Base-by-base conservation (phyloP, 2,888 invertebrate species). In the Zaprionus obscuricornis region DNA sequence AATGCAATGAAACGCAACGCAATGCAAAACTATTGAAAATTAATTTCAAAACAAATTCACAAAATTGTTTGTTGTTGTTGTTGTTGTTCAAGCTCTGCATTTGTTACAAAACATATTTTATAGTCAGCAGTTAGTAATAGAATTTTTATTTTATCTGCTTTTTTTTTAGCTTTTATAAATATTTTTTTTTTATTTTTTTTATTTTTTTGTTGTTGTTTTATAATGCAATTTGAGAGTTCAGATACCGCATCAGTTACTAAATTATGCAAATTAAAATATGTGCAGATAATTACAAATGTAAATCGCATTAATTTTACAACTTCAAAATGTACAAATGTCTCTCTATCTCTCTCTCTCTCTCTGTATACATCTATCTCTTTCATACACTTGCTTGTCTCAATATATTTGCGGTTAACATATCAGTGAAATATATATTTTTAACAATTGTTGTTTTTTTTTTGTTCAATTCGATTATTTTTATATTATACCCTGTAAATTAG, bases 241-340 rank as follows among this genome's bases (percentile, higher is more conserved):
- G 56, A 29, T 49, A 34, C 29, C 49, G 37, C 63, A 54, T 46
- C 63, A 72, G 66, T 81, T 56, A 76, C 77, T 78, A 84, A 78
- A 78, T 78, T 78, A 78, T 78, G 85, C 82, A 85, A 78, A 78
- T 78, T 78, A 77, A 84, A 84, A 77, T 82, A 84, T 79, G 84
- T 66, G 66, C 82, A 77, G 65, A 77, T 78, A 78, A 78, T 78
- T 78, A 78, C 85, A 81, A 55, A 85, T 74, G 78, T 84, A 78
- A 78, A 84, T 74, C 82, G 67, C 65, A 81, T 85, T 78, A 67
- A 81, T 77, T 70, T 70, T 67, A 57, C 76, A 77, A 33, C 47
- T 55, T n/a, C n/a, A n/a, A n/a, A n/a, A n/a, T n/a, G n/a, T n/a
- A n/a, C n/a, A n/a, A n/a, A n/a, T n/a, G n/a, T n/a, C n/a, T n/a